Conservation (phyloP, 2,888 invertebrate species). For the Amiota mariae region DNA sequence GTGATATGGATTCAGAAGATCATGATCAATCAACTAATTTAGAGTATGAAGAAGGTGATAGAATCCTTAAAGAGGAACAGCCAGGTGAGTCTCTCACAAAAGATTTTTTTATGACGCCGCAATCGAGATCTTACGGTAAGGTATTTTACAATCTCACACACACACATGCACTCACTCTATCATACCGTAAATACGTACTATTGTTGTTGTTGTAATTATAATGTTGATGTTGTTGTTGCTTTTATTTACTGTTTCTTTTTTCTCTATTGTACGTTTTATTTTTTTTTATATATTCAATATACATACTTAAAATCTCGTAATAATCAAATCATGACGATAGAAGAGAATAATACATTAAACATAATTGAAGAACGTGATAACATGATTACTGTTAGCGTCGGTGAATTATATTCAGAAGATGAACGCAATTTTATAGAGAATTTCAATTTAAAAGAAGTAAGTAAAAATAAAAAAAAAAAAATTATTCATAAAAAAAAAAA, state of each 20-base stretch:
- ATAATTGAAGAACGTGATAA: constrained; percentile 58
- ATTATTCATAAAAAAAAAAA: background rate
- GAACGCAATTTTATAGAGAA: constrained; percentile 54
- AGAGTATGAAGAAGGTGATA: background rate
- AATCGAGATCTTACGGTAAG: too few species aligned
- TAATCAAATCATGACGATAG: background rate
- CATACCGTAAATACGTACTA: constrained; percentile 46
- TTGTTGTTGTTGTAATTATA: background rate
- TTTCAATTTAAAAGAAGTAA: constrained; percentile 21
- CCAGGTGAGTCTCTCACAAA: too few species aligned
- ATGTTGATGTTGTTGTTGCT: too few species aligned
- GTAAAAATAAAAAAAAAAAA: background rate
- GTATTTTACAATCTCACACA: too few species aligned
- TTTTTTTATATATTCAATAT: too few species aligned
- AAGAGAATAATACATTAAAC: constrained; percentile 31
- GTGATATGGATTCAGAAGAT: background rate
- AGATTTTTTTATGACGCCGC: too few species aligned
- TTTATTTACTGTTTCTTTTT: too few species aligned
- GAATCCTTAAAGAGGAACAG: too few species aligned
- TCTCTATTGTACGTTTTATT: background rate
- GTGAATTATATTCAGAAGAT: constrained; percentile 55
- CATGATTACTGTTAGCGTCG: constrained; percentile 59
- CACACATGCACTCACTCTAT: background rate
- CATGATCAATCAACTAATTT: background rate
- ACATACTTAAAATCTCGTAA: background rate